Evolutionary conservation across 2,797 vertebrate genomes (phyloP).

Genomic region (Danio jaintianensis): DNA sequence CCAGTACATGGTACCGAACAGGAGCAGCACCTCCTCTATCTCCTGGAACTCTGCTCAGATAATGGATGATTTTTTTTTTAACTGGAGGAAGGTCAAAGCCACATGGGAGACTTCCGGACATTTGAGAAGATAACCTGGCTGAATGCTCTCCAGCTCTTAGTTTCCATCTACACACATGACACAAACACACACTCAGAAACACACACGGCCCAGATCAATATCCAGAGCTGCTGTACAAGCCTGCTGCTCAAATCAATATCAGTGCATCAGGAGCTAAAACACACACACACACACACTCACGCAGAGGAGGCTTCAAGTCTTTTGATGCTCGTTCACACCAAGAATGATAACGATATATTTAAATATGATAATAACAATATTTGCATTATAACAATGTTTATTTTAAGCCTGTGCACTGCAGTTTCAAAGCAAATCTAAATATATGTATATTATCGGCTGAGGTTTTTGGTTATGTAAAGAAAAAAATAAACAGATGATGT

Average conservation of each 20-base stretch:
- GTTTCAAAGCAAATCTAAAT: too few species aligned
- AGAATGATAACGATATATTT: too few species aligned
- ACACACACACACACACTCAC: conserved; percentile 19
- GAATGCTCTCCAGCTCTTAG: conserved; percentile 33
- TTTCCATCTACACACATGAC: conserved; percentile 59
- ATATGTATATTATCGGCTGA: too few species aligned
- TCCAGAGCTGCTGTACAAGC: conserved; percentile 28
- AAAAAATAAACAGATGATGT: too few species aligned
- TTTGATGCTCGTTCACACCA: too few species aligned
- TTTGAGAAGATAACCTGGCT: conserved; percentile 79
- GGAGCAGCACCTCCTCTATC: neutral
- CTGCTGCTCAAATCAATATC: conserved; percentile 51
- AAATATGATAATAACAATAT: too few species aligned
- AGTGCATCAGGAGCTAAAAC: conserved; percentile 55
- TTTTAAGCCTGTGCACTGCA: too few species aligned
- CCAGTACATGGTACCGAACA: neutral
- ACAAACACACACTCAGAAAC: conserved; percentile 35
- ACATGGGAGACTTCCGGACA: conserved; percentile 77
- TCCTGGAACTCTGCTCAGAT: conserved; percentile 65
- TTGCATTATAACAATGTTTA: too few species aligned
- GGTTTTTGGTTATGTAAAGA: too few species aligned
- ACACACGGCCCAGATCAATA: conserved; percentile 44
- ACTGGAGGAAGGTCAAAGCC: conserved; percentile 77
- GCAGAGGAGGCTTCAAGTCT: conserved; percentile 14
- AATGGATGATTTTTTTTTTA: conserved; percentile 64